These are phyloP conservation scores for Patiria miniata DNA, from an alignment of 35 echinoderm and acorn worm genomes.

Conservation along the genomic window DNA sequence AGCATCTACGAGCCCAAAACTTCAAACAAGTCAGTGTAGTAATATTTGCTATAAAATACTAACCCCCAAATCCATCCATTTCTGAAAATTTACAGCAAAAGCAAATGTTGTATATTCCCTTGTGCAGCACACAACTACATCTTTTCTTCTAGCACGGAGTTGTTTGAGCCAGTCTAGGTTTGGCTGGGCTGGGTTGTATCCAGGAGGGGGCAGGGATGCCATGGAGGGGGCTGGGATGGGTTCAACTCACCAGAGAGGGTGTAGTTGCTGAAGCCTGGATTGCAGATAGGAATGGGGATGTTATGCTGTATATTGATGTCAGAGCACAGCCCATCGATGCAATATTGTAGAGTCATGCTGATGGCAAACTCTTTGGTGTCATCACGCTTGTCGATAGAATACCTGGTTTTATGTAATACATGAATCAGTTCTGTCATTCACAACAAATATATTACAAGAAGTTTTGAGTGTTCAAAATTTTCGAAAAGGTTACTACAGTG, in stretches of 20 bases:
- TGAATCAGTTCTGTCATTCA: neutral
- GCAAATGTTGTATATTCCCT: neutral
- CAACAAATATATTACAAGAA: neutral
- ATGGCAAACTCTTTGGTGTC: neutral
- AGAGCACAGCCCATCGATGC: neutral
- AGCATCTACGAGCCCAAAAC: too few relatives aligned
- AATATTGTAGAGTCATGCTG: neutral
- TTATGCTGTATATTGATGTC: neutral
- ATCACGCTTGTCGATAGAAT: conserved; percentile 22
- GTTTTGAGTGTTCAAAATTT: neutral
- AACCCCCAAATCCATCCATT: too few relatives aligned
- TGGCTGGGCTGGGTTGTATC: too few relatives aligned
- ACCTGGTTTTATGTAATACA: neutral
- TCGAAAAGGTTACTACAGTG: neutral
- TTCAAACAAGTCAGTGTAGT: too few relatives aligned
- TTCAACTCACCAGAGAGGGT: neutral
- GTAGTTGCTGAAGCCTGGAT: neutral
- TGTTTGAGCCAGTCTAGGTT: too few relatives aligned
- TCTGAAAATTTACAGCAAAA: too few relatives aligned
- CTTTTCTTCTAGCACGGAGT: too few relatives aligned
- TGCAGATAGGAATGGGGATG: neutral
- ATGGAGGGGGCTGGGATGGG: too few relatives aligned
- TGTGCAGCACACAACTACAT: too few relatives aligned
- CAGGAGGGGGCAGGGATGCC: too few relatives aligned
- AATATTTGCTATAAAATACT: too few relatives aligned